phyloP scores from a whole-genome alignment of 2,888 invertebrate genomes.

The Pardosa pseudoannulata region DNA sequence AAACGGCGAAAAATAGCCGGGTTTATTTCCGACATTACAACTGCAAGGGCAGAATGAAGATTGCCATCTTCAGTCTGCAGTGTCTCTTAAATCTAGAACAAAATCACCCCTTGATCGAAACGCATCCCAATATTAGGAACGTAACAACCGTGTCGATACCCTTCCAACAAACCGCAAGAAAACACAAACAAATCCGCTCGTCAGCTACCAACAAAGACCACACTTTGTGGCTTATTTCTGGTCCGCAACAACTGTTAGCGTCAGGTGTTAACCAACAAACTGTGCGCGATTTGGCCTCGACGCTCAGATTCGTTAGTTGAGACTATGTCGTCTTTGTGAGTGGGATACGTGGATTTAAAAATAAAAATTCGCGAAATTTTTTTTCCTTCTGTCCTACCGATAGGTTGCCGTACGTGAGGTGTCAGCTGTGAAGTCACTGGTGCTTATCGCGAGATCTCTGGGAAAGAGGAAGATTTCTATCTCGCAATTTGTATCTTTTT shows the following conservation, averaged over 20 bases:
- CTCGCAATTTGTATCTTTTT: not conserved
- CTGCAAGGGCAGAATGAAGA: no score
- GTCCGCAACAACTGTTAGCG: conserved; percentile 42
- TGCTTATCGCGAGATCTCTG: not conserved
- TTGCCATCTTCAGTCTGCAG: not conserved
- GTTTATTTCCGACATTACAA: no score
- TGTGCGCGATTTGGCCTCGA: not conserved
- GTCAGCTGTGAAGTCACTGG: conserved; percentile 49
- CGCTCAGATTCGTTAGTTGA: not conserved
- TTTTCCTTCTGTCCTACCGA: not conserved
- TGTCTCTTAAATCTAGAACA: no score
- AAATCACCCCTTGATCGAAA: no score
- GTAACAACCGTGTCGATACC: not conserved
- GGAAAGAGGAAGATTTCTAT: not conserved
- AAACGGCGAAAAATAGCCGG: no score
- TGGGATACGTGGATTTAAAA: not conserved
- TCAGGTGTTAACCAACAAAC: conserved; percentile 44
- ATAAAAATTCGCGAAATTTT: not conserved
- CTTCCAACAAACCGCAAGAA: not conserved
- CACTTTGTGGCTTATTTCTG: conserved; percentile 30
- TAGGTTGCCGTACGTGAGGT: conserved; percentile 8
- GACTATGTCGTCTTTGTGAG: not conserved
- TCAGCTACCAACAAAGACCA: conserved; percentile 24
- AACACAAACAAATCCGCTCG: not conserved
- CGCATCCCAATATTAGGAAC: no score